Evolutionary conservation across 2,797 vertebrate species (phyloP), one percentile per base, ranked within the genome.

Genomic region (Prunella strophiata): DNA sequence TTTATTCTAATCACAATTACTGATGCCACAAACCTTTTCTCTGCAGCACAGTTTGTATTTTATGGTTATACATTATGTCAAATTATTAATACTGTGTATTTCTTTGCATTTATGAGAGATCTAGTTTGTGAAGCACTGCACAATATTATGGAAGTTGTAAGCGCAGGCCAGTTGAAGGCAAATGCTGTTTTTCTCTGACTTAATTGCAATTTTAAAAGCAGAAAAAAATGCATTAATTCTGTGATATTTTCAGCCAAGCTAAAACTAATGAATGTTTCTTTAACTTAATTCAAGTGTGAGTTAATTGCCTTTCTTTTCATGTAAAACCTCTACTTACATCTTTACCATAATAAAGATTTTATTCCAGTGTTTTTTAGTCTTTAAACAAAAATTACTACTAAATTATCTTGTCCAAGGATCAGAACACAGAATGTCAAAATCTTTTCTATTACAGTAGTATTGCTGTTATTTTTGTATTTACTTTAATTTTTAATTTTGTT

Each of bases 201-300:
- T 89, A 67, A 71, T 47, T 17, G 22, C 36, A 91, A 94, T 88
- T 86, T 92, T 68, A 38, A 87, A 92, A 83, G 25, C 11, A 89
- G 34, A 22, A 32, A 92, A 81, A 92, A 57, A 36, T 61, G 7
- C 54, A 26, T 27, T 90, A 89, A 94, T 88, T 62, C 40, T 68
- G 42, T 91, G 42, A 34, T 79, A 50, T 93, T 94, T 97, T 80
- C 74, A 91, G 70, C 88, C 36, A 92, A 83, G 32, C 3, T 87
- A 82, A 92, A 96, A 87, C 14, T 85, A 77, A 82, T 25, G 55
- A 63, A 27, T 25, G 34, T 58, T 77, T 62, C 34, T 75, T 34
- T 82, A 77, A 88, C 26, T 68, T 76, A 93, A 91, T 43, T 91
- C 65, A 62, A 91, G 16, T 45, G 52, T 2, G 9, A 76, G 40